Evolutionary conservation across 1,140 invertebrate genomes (phyloP).

Genomic region (Dinoponera quadriceps): DNA sequence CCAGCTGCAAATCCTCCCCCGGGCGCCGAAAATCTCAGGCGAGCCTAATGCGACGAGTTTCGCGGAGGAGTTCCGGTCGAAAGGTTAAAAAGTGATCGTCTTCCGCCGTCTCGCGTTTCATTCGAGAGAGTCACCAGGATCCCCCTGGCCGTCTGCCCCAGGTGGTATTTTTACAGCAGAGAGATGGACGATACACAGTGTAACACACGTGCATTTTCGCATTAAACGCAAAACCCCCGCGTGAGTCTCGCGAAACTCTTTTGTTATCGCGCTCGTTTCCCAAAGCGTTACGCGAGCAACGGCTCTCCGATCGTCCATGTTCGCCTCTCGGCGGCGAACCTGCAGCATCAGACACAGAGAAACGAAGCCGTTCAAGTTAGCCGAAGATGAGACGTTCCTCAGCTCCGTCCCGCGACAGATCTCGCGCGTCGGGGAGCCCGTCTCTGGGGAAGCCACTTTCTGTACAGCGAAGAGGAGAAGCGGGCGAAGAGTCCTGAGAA

Average conservation of each 20-base stretch:
- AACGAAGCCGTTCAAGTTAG: constrained; percentile 6
- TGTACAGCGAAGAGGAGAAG: constrained; percentile 38
- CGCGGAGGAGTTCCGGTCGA: no score
- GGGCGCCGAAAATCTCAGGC: background rate
- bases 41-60: constrained; percentile 7
- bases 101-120: no score
- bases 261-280: constrained; percentile 1
- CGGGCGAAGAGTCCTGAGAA: no score
- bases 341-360: background rate
- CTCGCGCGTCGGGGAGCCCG: background rate
- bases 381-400: background rate
- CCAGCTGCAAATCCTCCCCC: constrained; percentile 22
- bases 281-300: constrained; percentile 26
- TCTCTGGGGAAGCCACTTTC: constrained; percentile 1
- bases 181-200: constrained; percentile 28
- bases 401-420: background rate
- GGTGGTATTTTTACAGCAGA: constrained; percentile 52
- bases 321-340: constrained; percentile 8
- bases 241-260: background rate
- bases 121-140: no score
- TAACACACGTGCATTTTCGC: constrained; percentile 28
- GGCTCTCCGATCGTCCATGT: no score
- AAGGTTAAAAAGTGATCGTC: no score
- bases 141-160: no score
- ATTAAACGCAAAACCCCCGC: background rate